Base-by-base conservation (phyloP, 2,113 vertebrate genomes). In the Natator depressus region DNA sequence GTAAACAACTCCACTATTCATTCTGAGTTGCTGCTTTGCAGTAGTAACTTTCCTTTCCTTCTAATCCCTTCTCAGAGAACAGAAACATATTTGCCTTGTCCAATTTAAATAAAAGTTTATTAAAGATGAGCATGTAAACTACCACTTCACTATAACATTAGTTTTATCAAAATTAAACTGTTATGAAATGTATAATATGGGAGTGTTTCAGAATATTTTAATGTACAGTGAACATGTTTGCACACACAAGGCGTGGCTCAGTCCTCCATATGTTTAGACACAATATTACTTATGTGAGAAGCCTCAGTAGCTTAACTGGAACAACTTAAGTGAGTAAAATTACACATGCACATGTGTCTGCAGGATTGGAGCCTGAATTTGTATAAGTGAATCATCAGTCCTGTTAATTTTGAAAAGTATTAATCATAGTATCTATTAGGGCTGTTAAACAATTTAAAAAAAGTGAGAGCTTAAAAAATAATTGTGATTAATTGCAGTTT, bases 401-500 rank as follows among this genome's bases (percentile, higher is more conserved):
- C 35, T 22, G 46, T 81, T 88, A 46, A 25, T 27, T 72, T 8
- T 25, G 55, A 75, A 75, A 93, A 84, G 85, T 57, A 72, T 46
- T 46, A 65, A 65, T 65, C 53, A 79, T 35, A 85, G 38, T 51
- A 29, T 89, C 76, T 89, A 79, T 76, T 53, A 82, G 35, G 95
- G 80, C 87, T 54, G 50, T 72, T 88, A 57, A 57, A 57, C 25
- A 25, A 27, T 57, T 62, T 13, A 29, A 29, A 59, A 29, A 59
- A 11, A 59, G 29, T 59, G 57, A 25, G 9, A 59, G 25, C 29
- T 59, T 59, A 59, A 24, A 57, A 59, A 29, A 57, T 27, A 57
- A 53, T 53, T 20, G 1, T 6, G 1, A 53, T 53, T 53, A 19
- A 57, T 57, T 27, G 25, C 55, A 7, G 55, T 57, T 29, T 62